Percentiles rank a stretch among this genome's conserved stretches.
These are phyloP conservation scores for Spheniscus mendiculus DNA, from an alignment of 2,113 vertebrate species.

Conservation along the genomic window DNA sequence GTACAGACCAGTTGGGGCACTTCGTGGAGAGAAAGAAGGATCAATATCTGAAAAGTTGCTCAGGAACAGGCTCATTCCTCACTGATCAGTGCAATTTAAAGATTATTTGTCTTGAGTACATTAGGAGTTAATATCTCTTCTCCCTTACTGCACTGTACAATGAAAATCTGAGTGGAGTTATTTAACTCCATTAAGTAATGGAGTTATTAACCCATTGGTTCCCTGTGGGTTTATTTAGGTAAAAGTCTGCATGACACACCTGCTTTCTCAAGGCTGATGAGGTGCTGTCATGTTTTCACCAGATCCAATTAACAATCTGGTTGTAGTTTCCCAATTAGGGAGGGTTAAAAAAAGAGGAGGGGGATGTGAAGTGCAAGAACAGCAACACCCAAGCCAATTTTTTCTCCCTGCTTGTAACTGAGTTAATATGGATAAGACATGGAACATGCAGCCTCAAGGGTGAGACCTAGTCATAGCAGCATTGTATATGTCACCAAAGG, in stretches of 20 bases:
- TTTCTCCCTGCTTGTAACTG: neutral
- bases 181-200: too few relatives aligned
- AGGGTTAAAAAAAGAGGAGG: neutral
- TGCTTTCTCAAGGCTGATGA: constrained; percentile 70
- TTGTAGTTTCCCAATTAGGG: constrained; percentile 20
- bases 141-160: neutral
- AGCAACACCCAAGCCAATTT: neutral
- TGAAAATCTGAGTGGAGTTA: neutral
- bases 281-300: constrained; percentile 35
- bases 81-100: neutral
- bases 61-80: neutral
- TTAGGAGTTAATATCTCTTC: constrained; percentile 6
- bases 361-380: neutral
- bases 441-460: neutral
- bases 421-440: neutral
- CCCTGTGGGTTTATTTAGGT: constrained; percentile 24
- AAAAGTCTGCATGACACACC: constrained; percentile 33
- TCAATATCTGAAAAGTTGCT: neutral
- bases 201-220: too few relatives aligned
- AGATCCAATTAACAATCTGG: constrained; percentile 54
- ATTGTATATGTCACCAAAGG: neutral
- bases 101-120: neutral
- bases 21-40: neutral
- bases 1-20: neutral
- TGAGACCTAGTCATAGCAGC: neutral